Base-by-base conservation (phyloP, 2,113 vertebrate genomes). In the Steatornis caripensis region DNA sequence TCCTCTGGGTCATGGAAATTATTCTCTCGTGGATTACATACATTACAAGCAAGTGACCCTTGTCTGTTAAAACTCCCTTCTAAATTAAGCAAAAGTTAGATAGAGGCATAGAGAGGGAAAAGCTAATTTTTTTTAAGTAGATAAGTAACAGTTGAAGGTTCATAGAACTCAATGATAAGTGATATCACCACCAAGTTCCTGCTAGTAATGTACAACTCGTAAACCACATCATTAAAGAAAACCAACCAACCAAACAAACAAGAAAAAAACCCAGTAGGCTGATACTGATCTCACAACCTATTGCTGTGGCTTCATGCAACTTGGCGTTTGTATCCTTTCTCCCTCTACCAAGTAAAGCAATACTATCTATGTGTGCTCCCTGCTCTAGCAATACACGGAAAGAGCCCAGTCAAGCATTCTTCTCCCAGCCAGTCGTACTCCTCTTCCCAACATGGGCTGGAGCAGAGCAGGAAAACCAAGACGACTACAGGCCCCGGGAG, bases 11-110 rank as follows among this genome's bases (percentile, higher is more conserved):
- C 76, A 80, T 90, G 83, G 36, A 72, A 79, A 84, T 89, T 61
- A 93, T 71, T 80, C 92, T 87, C 71, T 66, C 37, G 32, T 89
- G 61, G 86, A 94, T 89, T 88, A 89, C 80, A 96, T 75, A 86
- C 23, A 71, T 95, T 96, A 92, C 41, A 91, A 89, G 81, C 62
- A 97, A 97, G 89, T 92, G 84, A 72, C 58, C 70, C 61, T 95
- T 93, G 77, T 76, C 89, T 87, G 79, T 91, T 95, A 97, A 93
- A 95, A 15, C 12, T 95, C 53, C 27, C 32, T 80, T 95, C 90
- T 72, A 97, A 96, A 97, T 94, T 90, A 95, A 94, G 64, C 90
- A 61, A 75, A 97, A 96, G 92, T 95, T 95, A 97, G 85, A 95
- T 87, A 94, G 64, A 95, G 76, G 89, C 65, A 4, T 12, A 70